phyloP scores from a whole-genome alignment of 2,797 vertebrate genomes.

The Dryobates pubescens region DNA sequence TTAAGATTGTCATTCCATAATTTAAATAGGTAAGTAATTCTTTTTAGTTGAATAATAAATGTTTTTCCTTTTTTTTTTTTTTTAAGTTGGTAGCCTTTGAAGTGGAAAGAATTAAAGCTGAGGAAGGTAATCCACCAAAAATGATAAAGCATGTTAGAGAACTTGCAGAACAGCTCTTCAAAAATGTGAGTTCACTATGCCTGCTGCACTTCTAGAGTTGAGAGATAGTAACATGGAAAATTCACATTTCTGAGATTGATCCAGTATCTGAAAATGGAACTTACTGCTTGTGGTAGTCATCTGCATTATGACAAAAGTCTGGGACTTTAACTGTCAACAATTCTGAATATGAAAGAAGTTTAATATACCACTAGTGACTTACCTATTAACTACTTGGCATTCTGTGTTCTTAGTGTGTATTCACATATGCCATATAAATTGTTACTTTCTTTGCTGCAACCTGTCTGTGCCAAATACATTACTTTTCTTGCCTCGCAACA shows the following conservation, averaged over 20 bases:
- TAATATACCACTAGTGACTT: background rate
- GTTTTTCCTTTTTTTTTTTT: background rate
- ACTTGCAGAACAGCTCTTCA: conserved; percentile 94
- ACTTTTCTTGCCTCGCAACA: background rate
- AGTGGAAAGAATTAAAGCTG: conserved; percentile 90
- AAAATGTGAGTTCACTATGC: conserved; percentile 86
- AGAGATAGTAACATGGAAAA: background rate
- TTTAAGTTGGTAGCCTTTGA: conserved; percentile 94
- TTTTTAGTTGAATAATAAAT: conserved; percentile 3
- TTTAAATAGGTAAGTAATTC: background rate
- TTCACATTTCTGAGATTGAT: background rate
- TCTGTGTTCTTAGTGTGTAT: background rate
- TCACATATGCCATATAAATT: background rate
- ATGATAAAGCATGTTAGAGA: conserved; percentile 92
- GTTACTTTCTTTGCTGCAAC: background rate
- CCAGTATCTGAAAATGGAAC: background rate
- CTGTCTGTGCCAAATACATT: background rate
- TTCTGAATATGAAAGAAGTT: background rate
- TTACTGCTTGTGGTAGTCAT: background rate
- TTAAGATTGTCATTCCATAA: background rate
- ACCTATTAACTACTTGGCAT: background rate
- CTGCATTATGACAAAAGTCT: background rate
- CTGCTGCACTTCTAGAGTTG: background rate
- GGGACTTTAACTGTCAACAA: background rate
- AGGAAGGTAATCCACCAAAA: conserved; percentile 86